Base-by-base conservation (phyloP, 2,113 vertebrate genomes). In the Sebastes schlegelii region DNA sequence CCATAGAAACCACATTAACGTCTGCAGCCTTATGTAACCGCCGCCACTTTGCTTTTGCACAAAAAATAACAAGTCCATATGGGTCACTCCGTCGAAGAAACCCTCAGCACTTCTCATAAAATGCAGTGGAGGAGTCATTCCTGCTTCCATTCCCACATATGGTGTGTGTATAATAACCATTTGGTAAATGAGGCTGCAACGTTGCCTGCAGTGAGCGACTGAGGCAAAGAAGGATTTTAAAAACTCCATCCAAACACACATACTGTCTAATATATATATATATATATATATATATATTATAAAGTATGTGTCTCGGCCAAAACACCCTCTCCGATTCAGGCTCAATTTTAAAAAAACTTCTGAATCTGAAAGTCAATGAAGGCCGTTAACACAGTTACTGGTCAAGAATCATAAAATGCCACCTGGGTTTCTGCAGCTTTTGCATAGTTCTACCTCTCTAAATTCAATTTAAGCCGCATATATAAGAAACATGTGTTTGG, bases 361-460 rank as follows among this genome's bases (percentile, higher is more conserved):
- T 7, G 2, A 77, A 86, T 91, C 62, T 92, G 86, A 87, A 88
- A 90, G 91, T 89, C 89, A 88, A 63, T 89, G 87, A 89, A 86
- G 75, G 74, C 55, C 71, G 87, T 89, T 91, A 89, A 88, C 82
- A 64, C 12, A 71, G 71, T 91, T 80, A 85, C 85, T 52, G 23
- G 78, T 84, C 86, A 87, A 90, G 72, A 91, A 85, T 87, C 77
- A 82, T 81, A 78, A 92, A 85, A 84, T 72, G 60, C 7, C 46
- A 54, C 87, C 23, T 34, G 76, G 82, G 80, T 83, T 40, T 85
- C 65, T 10, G 49, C 19, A 42, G 81, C 43, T 77, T 89, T 91
- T 85, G 69, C 87, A 82, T 85, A 86, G 67, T 68, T 46, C 21
- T 86, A 51, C 76, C 43, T 82, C 34, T 66, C 12, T 61, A 76